Conservation (phyloP, 2,113 vertebrate genomes). For the Stigmatopora nigra region DNA sequence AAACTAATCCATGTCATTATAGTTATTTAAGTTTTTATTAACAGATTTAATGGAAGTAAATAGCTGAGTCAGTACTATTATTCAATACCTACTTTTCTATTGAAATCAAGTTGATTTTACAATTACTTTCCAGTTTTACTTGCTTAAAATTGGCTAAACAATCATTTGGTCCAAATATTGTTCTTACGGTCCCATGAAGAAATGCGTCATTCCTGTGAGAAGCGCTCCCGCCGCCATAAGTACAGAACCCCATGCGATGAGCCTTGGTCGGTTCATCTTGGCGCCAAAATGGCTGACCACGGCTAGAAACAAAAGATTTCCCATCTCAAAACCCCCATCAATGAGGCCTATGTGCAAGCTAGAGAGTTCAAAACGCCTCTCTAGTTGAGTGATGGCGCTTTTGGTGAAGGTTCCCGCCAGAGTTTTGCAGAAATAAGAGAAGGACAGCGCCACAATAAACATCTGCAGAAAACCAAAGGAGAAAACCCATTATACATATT, state of each 20-base stretch:
- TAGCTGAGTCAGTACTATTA: too few relatives aligned
- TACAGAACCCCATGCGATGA: conserved; percentile 78
- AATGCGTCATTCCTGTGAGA: conserved; percentile 82
- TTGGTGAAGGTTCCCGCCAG: conserved; percentile 80
- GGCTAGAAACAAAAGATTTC: conserved; percentile 83
- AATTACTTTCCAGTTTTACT: neutral
- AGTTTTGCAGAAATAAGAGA: conserved; percentile 76
- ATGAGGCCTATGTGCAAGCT: conserved; percentile 77
- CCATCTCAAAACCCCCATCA: conserved; percentile 89
- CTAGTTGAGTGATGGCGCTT: conserved; percentile 86
- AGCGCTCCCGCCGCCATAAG: conserved; percentile 78
- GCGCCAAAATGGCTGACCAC: conserved; percentile 91
- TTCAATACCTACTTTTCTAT: too few relatives aligned
- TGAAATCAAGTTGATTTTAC: neutral
- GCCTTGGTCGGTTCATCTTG: conserved; percentile 78
- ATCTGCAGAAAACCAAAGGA: conserved; percentile 57
- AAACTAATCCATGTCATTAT: too few relatives aligned
- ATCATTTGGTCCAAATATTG: neutral
- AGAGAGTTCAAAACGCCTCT: conserved; percentile 82
- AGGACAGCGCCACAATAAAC: conserved; percentile 79
- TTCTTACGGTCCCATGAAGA: conserved; percentile 88
- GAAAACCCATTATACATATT: neutral
- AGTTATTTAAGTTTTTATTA: too few relatives aligned
- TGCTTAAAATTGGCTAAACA: too few relatives aligned
- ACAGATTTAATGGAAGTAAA: too few relatives aligned